Base-by-base conservation (phyloP, 2,113 vertebrate species). In the Copsychus sechellarum region DNA sequence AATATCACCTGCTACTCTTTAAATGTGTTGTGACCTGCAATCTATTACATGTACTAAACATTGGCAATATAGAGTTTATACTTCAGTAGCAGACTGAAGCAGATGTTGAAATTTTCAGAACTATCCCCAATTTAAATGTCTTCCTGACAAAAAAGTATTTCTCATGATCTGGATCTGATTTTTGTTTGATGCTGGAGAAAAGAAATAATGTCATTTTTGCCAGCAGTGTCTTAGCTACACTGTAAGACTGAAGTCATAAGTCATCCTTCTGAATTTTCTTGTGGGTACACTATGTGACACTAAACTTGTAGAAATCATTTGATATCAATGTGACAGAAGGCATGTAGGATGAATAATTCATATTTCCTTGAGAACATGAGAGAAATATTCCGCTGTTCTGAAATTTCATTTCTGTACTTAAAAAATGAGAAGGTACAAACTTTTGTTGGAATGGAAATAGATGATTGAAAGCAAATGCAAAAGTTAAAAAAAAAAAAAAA, bases 271-370 rank as follows among this genome's bases (percentile, higher is more conserved):
- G n/a, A 26, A 79, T 84, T 81, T 70, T 81, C 17, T 43, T 82
- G 8, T 60, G 24, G 8, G 10, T 62, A 34, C 0, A 3, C 9
- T 64, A 4, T n/a, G 21, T 61, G 43, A 58, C 7, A 31, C 2
- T 47, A 72, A 85, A 50, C 6, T 51, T 36, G 12, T 22, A 53
- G 10, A 72, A 88, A 67, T 61, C 14, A 45, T 51, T 22, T n/a
- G 20, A 60, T 53, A 74, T 10, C 12, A 74, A 60, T 40, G 24
- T 25, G 20, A 47, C 12, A 74, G 58, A 51, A 88, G 5, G 8
- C 4, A 66, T 29, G 13, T 1, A 5, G 29, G 47, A 50, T 28
- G 56, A 67, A 42, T 64, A 54, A 56, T 65, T 34, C 0, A 0
- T 76, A 64, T 86, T 92, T 92, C 14, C 25, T 83, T 54, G 31